Percentiles rank a stretch among this genome's conserved stretches.
Conservation (phyloP, 1,140 invertebrate genomes). For the Thaumatotibia leucotreta region DNA sequence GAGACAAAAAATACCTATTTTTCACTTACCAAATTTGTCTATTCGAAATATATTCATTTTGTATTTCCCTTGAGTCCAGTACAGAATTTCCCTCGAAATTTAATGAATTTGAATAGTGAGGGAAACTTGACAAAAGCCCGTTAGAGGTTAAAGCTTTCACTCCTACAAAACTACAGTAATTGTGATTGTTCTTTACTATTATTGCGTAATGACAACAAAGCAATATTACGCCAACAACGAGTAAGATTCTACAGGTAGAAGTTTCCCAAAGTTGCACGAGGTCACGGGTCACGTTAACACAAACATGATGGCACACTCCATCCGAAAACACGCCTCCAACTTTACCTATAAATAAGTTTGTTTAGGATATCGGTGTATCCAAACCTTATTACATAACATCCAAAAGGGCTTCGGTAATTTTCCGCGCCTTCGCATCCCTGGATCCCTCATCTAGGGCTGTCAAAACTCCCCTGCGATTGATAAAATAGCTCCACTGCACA, state of each 20-base stretch:
- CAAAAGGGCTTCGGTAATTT: conserved; percentile 31
- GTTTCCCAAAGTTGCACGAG: background rate
- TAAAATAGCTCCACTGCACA: conserved; percentile 64
- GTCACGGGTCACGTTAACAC: conserved; percentile 1
- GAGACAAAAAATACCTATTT: too few species aligned
- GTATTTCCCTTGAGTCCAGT: too few species aligned
- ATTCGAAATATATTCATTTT: too few species aligned
- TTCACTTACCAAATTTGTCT: too few species aligned
- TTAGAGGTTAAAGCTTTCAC: too few species aligned
- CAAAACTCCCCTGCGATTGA: conserved; percentile 66
- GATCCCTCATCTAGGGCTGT: conserved; percentile 39
- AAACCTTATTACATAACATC: background rate
- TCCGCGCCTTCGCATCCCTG: conserved; percentile 26
- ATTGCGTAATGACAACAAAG: conserved; percentile 25
- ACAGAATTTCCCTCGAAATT: too few species aligned
- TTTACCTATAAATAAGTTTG: background rate
- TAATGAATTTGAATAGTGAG: too few species aligned
- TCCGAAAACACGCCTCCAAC: background rate
- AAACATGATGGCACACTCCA: conserved; percentile 1
- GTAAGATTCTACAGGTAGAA: background rate
- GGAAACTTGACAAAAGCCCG: too few species aligned
- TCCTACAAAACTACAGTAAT: background rate
- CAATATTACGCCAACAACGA: conserved; percentile 19
- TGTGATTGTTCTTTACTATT: background rate
- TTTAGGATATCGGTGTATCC: background rate